Percentiles rank a stretch among this genome's conserved stretches.
phyloP scores from a whole-genome alignment of 2,113 vertebrate species.

The Megaceryle maxima region DNA sequence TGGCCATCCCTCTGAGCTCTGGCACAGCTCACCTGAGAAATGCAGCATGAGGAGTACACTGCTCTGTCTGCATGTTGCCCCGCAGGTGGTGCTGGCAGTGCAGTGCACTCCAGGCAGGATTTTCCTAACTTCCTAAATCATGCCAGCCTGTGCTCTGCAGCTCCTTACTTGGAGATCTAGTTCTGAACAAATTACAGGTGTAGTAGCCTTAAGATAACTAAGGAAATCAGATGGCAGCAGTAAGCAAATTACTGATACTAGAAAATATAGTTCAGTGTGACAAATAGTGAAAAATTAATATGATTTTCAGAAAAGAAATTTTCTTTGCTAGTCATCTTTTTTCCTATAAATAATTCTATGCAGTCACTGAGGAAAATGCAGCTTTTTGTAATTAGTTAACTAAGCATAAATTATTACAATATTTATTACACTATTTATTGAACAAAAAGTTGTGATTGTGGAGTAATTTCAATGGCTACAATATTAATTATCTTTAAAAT shows the following conservation, averaged over 20 bases:
- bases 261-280: neutral
- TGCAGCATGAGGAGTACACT: fast-evolving
- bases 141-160: neutral
- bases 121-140: fast-evolving
- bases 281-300: neutral
- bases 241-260: neutral
- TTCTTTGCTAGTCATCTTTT: neutral
- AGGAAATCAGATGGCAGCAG: neutral
- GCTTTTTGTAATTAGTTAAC: neutral
- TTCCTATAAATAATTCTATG: neutral
- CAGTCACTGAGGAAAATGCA: neutral
- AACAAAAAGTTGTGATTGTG: neutral
- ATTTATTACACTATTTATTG: neutral
- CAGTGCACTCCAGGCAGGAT: neutral
- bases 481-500: neutral
- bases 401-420: neutral
- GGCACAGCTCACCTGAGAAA: neutral
- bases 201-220: neutral
- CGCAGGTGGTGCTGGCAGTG: neutral
- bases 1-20: neutral
- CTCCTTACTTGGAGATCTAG: neutral
- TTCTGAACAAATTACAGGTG: neutral
- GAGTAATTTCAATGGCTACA: neutral
- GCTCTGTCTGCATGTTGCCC: neutral
- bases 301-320: neutral